phyloP scores from a whole-genome alignment of 2,113 vertebrate species.

The Ptilonorhynchus violaceus region DNA sequence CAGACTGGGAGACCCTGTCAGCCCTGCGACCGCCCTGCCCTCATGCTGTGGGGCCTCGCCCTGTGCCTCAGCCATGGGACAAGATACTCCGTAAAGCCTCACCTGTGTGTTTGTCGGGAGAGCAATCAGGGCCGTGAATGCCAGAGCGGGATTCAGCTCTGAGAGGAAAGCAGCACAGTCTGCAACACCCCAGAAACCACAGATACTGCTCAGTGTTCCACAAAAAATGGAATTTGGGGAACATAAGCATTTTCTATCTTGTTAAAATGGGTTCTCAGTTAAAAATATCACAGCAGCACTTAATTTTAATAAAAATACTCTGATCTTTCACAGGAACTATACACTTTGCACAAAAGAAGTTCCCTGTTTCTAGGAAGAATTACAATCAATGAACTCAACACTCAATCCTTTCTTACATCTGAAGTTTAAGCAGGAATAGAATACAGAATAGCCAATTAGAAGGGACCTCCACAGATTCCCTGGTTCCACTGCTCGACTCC shows the following conservation, averaged over 20 bases:
- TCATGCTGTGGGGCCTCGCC: neutral
- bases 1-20: neutral
- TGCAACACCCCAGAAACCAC: neutral
- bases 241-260: neutral
- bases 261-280: neutral
- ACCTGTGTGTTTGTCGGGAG: neutral
- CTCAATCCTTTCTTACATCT: neutral
- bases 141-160: neutral
- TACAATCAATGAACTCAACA: neutral
- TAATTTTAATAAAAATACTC: neutral
- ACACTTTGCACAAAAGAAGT: neutral
- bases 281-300: neutral
- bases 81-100: neutral
- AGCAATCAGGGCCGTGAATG: neutral
- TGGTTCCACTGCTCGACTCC: neutral
- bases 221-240: neutral
- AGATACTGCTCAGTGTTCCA: neutral
- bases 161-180: neutral
- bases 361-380: neutral
- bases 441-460: neutral
- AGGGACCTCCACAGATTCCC: neutral
- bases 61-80: neutral
- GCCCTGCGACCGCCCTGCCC: neutral
- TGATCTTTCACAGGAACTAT: neutral
- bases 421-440: neutral